phyloP scores from a whole-genome alignment of 2,113 vertebrate genomes.

The Athene cunicularia region DNA sequence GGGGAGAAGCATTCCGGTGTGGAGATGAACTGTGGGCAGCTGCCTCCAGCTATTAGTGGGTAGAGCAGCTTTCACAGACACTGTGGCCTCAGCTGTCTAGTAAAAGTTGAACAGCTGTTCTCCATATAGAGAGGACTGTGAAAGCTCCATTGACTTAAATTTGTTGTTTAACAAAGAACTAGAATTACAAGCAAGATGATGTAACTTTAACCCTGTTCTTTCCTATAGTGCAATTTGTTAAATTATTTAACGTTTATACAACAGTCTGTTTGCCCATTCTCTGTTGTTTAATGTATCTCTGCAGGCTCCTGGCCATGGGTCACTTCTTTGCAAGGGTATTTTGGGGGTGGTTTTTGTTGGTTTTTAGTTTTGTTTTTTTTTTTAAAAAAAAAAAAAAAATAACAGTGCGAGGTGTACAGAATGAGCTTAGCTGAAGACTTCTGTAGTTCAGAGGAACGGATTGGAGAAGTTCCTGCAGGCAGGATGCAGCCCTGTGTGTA shows the following conservation, averaged over 20 bases:
- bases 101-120: conserved; percentile 92
- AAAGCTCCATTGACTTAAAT: conserved; percentile 85
- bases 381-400: background rate
- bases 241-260: conserved; percentile 39
- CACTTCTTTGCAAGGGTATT: background rate
- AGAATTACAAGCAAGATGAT: conserved; percentile 74
- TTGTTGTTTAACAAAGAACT: conserved; percentile 76
- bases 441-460: background rate
- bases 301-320: background rate
- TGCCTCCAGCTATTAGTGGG: conserved; percentile 79
- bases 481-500: background rate
- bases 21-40: conserved; percentile 83
- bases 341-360: background rate
- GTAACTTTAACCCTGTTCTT: conserved; percentile 71
- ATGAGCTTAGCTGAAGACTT: background rate
- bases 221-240: conserved; percentile 31
- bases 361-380: too few relatives aligned
- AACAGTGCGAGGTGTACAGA: background rate
- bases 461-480: background rate
- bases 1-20: conserved; percentile 56
- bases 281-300: background rate
- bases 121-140: conserved; percentile 75
- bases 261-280: background rate
- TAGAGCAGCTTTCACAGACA: conserved; percentile 72
- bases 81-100: conserved; percentile 90